Evolutionary conservation across 1,140 invertebrate species (phyloP), one percentile per base, ranked within the genome.

Genomic region (Battus philenor): DNA sequence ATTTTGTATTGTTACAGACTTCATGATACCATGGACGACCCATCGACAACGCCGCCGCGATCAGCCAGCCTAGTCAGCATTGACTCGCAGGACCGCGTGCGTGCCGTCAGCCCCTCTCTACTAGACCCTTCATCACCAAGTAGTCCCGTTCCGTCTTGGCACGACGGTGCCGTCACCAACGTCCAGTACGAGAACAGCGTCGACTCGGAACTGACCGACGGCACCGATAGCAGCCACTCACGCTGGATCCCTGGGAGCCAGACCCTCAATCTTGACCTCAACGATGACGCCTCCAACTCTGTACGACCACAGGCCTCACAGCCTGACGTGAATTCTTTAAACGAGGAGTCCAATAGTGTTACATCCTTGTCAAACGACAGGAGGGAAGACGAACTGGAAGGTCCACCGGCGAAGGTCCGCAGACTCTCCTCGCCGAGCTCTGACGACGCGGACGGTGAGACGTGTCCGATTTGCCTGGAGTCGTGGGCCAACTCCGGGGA

Each of bases 391-490:
- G 41, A 50, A 9, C 6, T 15, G 0, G 57, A 64, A 0, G 77
- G 74, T 50, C 79, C 77, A 2, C 79, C 79, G 2, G 62, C 69
- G 0, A 83, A 83, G 58, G 32, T 83, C 0, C 61, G 79, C 16
- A 76, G 68, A 31, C 18, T 83, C 2, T 63, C 45, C 18, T 68
- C 72, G 0, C 64, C 68, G 0, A 54, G 48, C 11, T 33, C 17
- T 1, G 87, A 87, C 1, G 76, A 88, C 10, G 87, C 90, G 18
- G 90, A 92, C 45, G 93, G 91, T 7, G 88, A 91, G 55, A 89
- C 87, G 0, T 98, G 96, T 61, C 89, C 94, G 0, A 97, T 98
- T 54, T 98, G 97, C 65, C 88, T 96, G 56, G 95, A 97, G 24
- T 75, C 87, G 6, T 97, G 94, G 93, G 94, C 92, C 1, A 96